A percentile compares a stretch with the other conserved stretches of the same genome.
Evolutionary conservation across 1,140 invertebrate genomes (phyloP).

Genomic region (Drosophila bipectinata): DNA sequence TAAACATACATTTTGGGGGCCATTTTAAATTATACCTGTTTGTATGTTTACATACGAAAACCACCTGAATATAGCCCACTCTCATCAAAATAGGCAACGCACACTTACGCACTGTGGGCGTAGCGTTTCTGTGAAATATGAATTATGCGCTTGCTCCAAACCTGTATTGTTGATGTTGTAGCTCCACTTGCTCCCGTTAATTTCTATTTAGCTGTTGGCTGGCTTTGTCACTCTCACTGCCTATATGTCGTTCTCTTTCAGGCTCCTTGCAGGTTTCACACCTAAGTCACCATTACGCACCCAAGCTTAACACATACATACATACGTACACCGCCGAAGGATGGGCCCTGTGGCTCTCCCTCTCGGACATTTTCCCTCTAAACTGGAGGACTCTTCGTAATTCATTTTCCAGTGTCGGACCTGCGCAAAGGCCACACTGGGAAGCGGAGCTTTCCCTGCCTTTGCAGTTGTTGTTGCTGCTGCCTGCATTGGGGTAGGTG

Average conservation of each 20-base stretch:
- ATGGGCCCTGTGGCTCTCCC: constrained; percentile 26
- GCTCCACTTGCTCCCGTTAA: constrained; percentile 46
- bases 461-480: constrained; percentile 18
- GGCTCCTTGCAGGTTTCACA: constrained; percentile 24
- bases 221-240: constrained; percentile 20
- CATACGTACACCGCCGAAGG: constrained; percentile 5
- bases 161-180: constrained; percentile 41
- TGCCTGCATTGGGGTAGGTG: constrained; percentile 69
- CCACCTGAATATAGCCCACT: constrained; percentile 21
- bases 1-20: no score
- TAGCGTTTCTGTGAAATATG: constrained; percentile 58
- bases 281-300: constrained; percentile 39
- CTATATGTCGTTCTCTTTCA: neutral
- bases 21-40: neutral
- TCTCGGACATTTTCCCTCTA: constrained; percentile 17
- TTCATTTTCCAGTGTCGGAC: constrained; percentile 73
- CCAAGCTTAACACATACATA: constrained; percentile 8
- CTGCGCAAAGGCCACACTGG: constrained; percentile 67
- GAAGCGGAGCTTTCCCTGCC: constrained; percentile 34
- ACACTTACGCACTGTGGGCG: constrained; percentile 41
- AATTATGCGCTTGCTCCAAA: constrained; percentile 73
- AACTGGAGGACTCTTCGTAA: constrained; percentile 47
- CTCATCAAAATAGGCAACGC: neutral
- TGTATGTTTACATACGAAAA: constrained; percentile 3
- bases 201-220: constrained; percentile 40